Evolutionary conservation across 2,888 invertebrate species (phyloP).

Genomic region (Andrena praecox): DNA sequence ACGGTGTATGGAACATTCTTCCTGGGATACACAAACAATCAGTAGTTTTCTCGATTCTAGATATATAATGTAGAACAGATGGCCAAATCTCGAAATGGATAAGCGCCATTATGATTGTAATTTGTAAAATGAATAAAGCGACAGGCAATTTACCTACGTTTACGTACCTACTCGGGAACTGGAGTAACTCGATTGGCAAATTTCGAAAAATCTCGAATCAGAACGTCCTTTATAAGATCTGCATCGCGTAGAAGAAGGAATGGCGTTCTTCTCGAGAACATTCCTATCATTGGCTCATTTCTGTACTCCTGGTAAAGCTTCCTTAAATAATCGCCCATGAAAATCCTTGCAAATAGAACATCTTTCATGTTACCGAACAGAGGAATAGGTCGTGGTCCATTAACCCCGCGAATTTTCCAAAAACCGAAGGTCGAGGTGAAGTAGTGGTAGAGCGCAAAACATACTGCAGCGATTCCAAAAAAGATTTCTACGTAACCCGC

Average conservation of each 20-base stretch:
- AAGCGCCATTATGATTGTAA: no score
- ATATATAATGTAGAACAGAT: no score
- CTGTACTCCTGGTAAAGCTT: slow-evolving; percentile 62
- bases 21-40: background rate
- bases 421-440: slow-evolving; percentile 79
- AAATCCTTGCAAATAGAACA: slow-evolving; percentile 47
- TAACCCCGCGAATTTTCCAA: slow-evolving; percentile 83
- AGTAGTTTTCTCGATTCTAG: background rate
- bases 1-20: background rate
- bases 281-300: slow-evolving; percentile 81
- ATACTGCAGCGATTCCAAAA: slow-evolving; percentile 84
- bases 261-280: slow-evolving; percentile 47
- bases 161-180: slow-evolving; percentile 78
- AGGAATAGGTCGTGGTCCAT: slow-evolving; percentile 80
- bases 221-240: slow-evolving; percentile 81
- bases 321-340: slow-evolving; percentile 45
- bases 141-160: no score
- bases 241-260: slow-evolving; percentile 72
- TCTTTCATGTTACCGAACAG: slow-evolving; percentile 82
- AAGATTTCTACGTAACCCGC: slow-evolving; percentile 54
- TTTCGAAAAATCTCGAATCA: slow-evolving; percentile 84
- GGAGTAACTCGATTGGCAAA: slow-evolving; percentile 77
- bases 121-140: background rate
- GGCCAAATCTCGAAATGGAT: background rate
- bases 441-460: slow-evolving; percentile 69